Conservation (phyloP, 2,888 invertebrate genomes). For the Cryptus viduatorius region DNA sequence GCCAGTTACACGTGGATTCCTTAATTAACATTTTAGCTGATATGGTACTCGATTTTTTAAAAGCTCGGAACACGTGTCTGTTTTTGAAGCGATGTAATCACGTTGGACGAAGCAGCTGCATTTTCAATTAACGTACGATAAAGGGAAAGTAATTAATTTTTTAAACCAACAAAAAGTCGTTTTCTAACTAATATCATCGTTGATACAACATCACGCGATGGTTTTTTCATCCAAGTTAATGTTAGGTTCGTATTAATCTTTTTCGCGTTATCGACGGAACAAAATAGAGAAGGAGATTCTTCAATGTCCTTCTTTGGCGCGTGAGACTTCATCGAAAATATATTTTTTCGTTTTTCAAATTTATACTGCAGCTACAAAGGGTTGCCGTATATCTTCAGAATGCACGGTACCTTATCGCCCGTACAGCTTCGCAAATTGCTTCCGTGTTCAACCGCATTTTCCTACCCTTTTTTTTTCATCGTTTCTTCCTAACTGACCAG, state of each 20-base stretch:
- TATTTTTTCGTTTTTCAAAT: background rate
- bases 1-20: constrained; percentile 8
- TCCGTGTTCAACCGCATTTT: constrained; percentile 67
- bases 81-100: background rate
- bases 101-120: background rate
- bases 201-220: background rate
- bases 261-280: background rate
- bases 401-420: constrained; percentile 48
- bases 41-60: background rate
- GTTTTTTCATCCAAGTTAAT: background rate
- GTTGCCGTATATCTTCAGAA: constrained; percentile 50
- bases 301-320: background rate
- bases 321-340: too few relatives aligned
- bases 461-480: constrained; percentile 55
- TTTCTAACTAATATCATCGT: background rate
- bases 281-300: background rate
- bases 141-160: background rate
- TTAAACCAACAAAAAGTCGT: background rate
- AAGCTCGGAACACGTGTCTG: background rate
- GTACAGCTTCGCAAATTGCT: constrained; percentile 65
- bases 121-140: background rate
- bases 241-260: background rate
- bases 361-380: constrained; percentile 17
- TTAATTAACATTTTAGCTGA: background rate
- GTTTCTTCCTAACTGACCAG: constrained; percentile 41